Conservation (phyloP, 2,888 invertebrate genomes). For the Macaria notata region DNA sequence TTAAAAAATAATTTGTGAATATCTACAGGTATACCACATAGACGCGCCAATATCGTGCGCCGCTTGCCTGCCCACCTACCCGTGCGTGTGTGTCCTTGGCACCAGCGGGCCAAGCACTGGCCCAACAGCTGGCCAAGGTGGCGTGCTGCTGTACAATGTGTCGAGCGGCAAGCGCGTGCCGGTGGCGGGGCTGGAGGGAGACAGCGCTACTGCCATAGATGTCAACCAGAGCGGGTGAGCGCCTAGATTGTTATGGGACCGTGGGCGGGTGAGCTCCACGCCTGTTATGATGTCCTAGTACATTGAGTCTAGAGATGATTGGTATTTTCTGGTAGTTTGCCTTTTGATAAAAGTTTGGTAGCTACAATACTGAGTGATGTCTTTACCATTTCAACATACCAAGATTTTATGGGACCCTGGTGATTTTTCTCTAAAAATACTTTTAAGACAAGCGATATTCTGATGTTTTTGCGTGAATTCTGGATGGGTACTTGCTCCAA, state of each 20-base stretch:
- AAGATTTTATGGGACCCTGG: neutral
- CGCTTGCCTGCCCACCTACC: constrained; percentile 55
- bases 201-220: constrained; percentile 45
- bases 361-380: neutral
- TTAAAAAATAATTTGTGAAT: neutral
- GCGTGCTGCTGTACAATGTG: constrained; percentile 51
- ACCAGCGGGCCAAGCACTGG: constrained; percentile 42
- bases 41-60: constrained; percentile 56
- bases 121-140: constrained; percentile 34
- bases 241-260: neutral
- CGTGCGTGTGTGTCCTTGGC: constrained; percentile 52
- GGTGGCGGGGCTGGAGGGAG: constrained; percentile 47
- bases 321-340: neutral
- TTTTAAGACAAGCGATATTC: no score
- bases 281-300: neutral
- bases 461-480: no score
- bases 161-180: constrained; percentile 46
- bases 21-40: constrained; percentile 52
- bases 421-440: neutral
- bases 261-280: constrained; percentile 37
- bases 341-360: neutral
- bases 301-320: neutral
- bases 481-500: no score
- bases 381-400: neutral
- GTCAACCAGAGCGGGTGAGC: constrained; percentile 57